phyloP scores from a whole-genome alignment of 2,888 invertebrate genomes.

The Spodoptera littoralis region DNA sequence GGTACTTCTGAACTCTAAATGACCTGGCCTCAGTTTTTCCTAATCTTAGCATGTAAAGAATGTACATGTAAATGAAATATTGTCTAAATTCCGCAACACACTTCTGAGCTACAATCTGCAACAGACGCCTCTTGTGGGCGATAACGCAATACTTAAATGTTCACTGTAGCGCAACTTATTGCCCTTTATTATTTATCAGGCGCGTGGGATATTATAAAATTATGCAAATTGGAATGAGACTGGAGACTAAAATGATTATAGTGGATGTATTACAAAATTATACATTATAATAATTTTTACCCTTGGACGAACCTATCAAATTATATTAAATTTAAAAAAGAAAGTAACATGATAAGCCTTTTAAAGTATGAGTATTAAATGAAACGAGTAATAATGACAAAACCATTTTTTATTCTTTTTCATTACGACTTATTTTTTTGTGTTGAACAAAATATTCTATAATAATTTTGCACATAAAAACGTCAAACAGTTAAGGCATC shows the following conservation, averaged over 20 bases:
- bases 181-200: constrained; percentile 19
- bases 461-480: constrained; percentile 51
- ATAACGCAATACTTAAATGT: background rate
- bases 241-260: background rate
- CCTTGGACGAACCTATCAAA: too few species aligned
- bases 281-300: too few species aligned
- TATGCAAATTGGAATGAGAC: background rate
- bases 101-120: too few species aligned
- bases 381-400: constrained; percentile 39
- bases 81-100: background rate
- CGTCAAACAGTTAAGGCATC: constrained; percentile 58
- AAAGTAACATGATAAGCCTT: too few species aligned
- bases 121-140: constrained; percentile 3
- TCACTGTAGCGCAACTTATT: constrained; percentile 11
- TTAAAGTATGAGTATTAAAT: constrained; percentile 1
- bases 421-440: constrained; percentile 31
- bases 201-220: constrained; percentile 3
- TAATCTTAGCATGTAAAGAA: too few species aligned
- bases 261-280: too few species aligned
- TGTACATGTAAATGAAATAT: too few species aligned
- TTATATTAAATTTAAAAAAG: too few species aligned
- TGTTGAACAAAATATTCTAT: constrained; percentile 52
- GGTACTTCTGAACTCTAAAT: too few species aligned
- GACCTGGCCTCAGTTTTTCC: too few species aligned
- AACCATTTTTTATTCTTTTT: constrained; percentile 46